Base-by-base conservation (phyloP, 2,113 vertebrate genomes). In the Chaetura pelagica region DNA sequence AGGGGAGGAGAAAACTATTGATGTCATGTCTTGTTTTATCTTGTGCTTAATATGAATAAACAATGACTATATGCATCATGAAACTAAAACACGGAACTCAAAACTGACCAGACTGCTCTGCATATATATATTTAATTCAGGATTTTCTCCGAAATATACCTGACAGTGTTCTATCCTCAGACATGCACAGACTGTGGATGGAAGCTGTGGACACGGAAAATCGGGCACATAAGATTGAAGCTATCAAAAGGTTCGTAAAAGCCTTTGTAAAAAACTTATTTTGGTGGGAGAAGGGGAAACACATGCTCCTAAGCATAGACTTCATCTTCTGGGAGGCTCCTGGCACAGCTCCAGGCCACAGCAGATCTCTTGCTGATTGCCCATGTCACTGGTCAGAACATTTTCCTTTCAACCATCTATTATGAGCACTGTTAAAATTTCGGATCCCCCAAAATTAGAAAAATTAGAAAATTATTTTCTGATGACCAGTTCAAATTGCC, bases 71-170 rank as follows among this genome's bases (percentile, higher is more conserved):
- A 80, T 97, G 88, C 78, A 84, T 90, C 18, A 3, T 94, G 90
- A 94, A 94, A 90, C 48, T 9, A 58, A 92, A 93, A 40, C 66
- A 42, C 94, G 77, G 82, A 87, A 85, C 46, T 96, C 75, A 82
- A 87, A 95, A 96, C 96, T 97, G 95, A 97, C 97, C 95, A 96
- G 86, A 95, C 79, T 96, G 92, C 97, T 96, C 91, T 97, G 78
- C 93, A 64, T 95, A 38, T 97, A 91, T 98, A 92, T 97, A 96
- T 98, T 98, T 98, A 96, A 97, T 97, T 97, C 96, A 98, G 98
- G 98, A 98, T 97, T 98, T 98, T 97, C 97, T 98, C 32, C 98
- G 98, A 92, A 98, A 98, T 96, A 97, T 98, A 93, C 98, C 98
- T 92, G 98, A 98, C 82, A 98, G 98, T 96, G 92, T 98, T 94